Base-by-base conservation (phyloP, 2,113 vertebrate species). In the Chloebia gouldiae region DNA sequence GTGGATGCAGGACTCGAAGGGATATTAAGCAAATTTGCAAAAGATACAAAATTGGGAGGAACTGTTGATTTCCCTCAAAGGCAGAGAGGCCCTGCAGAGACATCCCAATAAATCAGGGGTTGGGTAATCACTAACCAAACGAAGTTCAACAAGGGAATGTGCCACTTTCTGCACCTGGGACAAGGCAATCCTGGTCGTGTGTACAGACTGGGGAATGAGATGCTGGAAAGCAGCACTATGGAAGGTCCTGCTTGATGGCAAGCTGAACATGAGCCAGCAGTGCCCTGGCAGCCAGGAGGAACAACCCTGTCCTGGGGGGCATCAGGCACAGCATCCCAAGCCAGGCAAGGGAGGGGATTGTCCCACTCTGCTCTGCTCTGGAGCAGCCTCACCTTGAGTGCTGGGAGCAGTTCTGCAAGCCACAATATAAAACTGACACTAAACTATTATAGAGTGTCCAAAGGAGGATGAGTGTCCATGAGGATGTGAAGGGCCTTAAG, bases 161-260 rank as follows among this genome's bases (percentile, higher is more conserved):
- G 22, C 3, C 0, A 0, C 7, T 18, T 54, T 18, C 33, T 54
- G 27, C 5, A 22, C 33, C 39, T 54, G 39, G 33, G 9, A 33
- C 0, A 1, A 13, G 47, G 12, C 22, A 63, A 11, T 4, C 9
- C 22, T 39, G 22, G 33, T 5, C 63, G 17, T 63, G 9, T 22
- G 33, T 3, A 17, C 22, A 33, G 39, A 33, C 27, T 45, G 39
- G 14, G 47, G 27, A 27, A 63, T 9, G 27, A 83, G 27, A 39
- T 11, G 27, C 9, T 45, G 39, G 56, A 33, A 6, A 24, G 13
- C 56, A 63, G 39, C 0, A 1, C 11, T 2, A 1, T 1, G 3
- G 5, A 35, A 45, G 1, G 0, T 72, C 25, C 39, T 71, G 39
- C 31, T 11, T 0, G 0, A 0, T 35, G 45, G 3, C 1, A 71